phyloP scores from a whole-genome alignment of 2,113 vertebrate species.

The Anguilla japonica region DNA sequence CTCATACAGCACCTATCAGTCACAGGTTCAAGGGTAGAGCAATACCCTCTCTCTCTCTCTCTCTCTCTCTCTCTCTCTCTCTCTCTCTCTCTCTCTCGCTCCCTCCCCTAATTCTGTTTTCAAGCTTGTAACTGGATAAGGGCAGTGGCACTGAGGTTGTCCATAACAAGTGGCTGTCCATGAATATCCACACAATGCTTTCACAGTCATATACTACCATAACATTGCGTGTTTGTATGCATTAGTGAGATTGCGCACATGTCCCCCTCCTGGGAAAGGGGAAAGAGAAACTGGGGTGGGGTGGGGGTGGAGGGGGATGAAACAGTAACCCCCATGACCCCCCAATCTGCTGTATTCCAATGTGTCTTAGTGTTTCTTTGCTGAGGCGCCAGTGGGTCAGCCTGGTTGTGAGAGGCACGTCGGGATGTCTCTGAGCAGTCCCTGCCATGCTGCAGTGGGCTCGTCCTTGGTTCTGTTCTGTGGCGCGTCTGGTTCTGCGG shows the following conservation, averaged over 20 bases:
- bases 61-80: not conserved
- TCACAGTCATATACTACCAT: not conserved
- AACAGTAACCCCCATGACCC: no score
- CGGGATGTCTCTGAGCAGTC: not conserved
- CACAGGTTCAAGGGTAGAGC: constrained; percentile 1
- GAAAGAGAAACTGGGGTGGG: no score
- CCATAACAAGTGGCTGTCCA: not conserved
- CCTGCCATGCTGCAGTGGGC: not conserved
- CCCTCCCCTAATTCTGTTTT: not conserved
- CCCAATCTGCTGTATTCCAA: no score
- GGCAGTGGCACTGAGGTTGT: not conserved
- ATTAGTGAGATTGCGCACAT: not conserved
- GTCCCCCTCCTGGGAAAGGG: not conserved
- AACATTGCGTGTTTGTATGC: not conserved
- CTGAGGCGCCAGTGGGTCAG: not conserved
- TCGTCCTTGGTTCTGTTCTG: no score
- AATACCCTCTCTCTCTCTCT: not conserved
- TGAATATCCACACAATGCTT: not conserved
- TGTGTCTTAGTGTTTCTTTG: no score
- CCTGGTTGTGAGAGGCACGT: not conserved
- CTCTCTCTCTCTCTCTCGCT: not conserved
- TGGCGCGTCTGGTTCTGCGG: not conserved
- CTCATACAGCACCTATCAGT: not conserved
- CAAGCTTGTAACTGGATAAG: not conserved
- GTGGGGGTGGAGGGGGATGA: not conserved